Conservation (phyloP, 2,888 invertebrate species). For the Lepidocyrtinus sp. region DNA sequence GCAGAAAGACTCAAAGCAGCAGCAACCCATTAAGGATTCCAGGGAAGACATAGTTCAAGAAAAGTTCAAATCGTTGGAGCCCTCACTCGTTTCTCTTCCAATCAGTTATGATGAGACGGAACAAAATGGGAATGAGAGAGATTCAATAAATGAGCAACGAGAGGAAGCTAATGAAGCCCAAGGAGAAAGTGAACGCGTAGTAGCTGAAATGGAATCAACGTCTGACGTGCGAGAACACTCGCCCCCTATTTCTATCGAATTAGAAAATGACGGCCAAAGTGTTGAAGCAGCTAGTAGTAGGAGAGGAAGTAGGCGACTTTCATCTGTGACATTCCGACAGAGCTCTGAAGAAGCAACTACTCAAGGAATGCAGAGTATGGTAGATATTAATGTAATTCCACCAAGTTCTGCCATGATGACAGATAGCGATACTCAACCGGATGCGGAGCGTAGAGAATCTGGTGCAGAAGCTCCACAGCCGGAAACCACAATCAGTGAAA, state of each 20-base stretch:
- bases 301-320: constrained; percentile 43
- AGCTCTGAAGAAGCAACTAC: constrained; percentile 44
- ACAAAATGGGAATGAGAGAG: constrained; percentile 2
- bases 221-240: constrained; percentile 38
- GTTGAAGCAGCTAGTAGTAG: too few relatives aligned
- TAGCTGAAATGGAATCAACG: constrained; percentile 24
- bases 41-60: constrained; percentile 32
- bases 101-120: constrained; percentile 40
- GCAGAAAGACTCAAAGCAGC: constrained; percentile 39
- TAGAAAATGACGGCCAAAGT: too few relatives aligned
- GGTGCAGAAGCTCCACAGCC: constrained; percentile 43
- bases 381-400: constrained; percentile 62
- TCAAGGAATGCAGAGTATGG: constrained; percentile 49
- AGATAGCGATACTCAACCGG: constrained; percentile 53
- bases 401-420: constrained; percentile 62
- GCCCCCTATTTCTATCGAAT: constrained; percentile 27
- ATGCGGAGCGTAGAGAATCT: constrained; percentile 33
- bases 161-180: constrained; percentile 8
- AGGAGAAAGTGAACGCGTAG: constrained; percentile 23
- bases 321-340: constrained; percentile 34
- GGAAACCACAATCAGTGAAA: constrained; percentile 51
- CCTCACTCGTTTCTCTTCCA: constrained; percentile 42
- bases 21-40: constrained; percentile 38
- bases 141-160: too few relatives aligned
- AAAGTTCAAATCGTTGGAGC: constrained; percentile 44